phyloP scores from a whole-genome alignment of 92 coral and sea anemone species.

The Chrysogorgia sp. region DNA sequence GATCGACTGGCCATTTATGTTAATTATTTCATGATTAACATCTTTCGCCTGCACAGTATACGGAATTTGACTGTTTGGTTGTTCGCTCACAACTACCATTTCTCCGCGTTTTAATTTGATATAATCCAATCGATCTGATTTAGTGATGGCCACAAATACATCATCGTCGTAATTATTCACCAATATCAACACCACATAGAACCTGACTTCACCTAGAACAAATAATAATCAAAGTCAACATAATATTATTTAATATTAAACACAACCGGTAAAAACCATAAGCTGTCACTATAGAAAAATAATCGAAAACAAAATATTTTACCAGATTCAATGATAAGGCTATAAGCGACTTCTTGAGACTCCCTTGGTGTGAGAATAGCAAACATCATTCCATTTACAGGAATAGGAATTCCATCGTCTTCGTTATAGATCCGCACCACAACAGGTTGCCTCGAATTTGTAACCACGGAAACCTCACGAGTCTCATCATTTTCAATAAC shows the following conservation, averaged over 20 bases:
- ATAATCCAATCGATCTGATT: not conserved
- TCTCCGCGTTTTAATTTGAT: constrained; percentile 8
- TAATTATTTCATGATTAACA: not conserved
- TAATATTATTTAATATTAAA: no score
- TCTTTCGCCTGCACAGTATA: not conserved
- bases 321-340: not conserved
- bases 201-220: constrained; percentile 1
- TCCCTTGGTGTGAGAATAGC: not conserved
- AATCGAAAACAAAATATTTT: not conserved
- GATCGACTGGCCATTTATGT: not conserved
- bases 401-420: constrained; percentile 34
- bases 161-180: constrained; percentile 11
- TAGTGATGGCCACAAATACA: constrained; percentile 11
- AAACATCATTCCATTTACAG: not conserved
- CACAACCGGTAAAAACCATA: no score
- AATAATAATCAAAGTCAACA: no score
- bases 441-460: not conserved
- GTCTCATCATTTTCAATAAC: not conserved
- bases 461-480: not conserved
- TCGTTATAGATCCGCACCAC: constrained; percentile 15
- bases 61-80: constrained; percentile 6
- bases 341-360: not conserved
- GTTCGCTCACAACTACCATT: constrained; percentile 13
- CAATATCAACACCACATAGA: constrained; percentile 15
- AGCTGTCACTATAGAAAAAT: not conserved